Base-by-base conservation (phyloP, 2,888 invertebrate genomes). In the Stenodera caucasica region DNA sequence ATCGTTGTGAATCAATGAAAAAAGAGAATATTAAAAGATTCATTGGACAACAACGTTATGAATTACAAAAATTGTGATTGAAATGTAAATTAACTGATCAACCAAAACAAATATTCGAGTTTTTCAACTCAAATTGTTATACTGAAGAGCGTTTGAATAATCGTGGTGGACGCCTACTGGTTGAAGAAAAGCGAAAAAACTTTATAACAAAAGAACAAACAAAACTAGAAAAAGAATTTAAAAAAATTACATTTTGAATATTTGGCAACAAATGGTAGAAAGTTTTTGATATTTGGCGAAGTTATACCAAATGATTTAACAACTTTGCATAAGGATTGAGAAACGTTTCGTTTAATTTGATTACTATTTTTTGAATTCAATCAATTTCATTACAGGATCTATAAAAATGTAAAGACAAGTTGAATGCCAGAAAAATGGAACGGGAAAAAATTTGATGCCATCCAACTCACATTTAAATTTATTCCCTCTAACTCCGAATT, bases 121-220 rank as follows among this genome's bases (percentile, higher is more conserved):
- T 88, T 64, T 89, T 87, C 72, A 82, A 83, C 70, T 84, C 85
- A 70, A 87, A 89, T 50, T 85, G 86, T 49, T 93, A 86, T 75
- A 89, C 89, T 0, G 95, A 95, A 73, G 92, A 90, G 66, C 85
- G 96, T 0, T 93, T 89, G 75, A 89, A 92, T 70, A 95, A 96
- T 79, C 85, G 96, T 37, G 95, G 95, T 0, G 94, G 96, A 0
- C 90, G 91, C 67, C 81, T 96, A 6, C 80, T 96, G 1, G 86
- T 87, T 55, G 96, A 96, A 76, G 96, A 96, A 78, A 92, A 90
- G 70, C 92, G 93, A 72, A 81, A 95, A n/a, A 95, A 92, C 76
- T 83, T 85, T 8, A 85, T 94, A 9, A 84, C 86, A 33, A 89
- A 81, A 65, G 83, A 89, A 81, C 78, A 93, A 53, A 92, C 92